Evolutionary conservation across 2,888 invertebrate species (phyloP).

Genomic region (Zygogramma bicolorata): DNA sequence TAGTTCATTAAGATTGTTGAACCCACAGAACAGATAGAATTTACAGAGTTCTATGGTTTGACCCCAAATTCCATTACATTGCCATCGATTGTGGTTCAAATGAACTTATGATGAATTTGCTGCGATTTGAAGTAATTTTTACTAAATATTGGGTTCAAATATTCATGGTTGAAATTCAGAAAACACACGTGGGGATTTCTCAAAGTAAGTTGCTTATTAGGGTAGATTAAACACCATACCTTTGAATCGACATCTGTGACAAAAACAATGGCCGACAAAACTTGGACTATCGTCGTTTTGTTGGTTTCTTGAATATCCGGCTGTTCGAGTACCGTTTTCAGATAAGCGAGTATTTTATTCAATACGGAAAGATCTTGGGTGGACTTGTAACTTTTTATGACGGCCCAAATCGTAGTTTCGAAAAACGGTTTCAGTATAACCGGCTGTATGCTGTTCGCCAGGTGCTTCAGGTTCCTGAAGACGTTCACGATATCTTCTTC

Average conservation of each 20-base stretch:
- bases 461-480: constrained; percentile 69
- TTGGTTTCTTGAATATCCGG: constrained; percentile 73
- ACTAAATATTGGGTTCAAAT: no score
- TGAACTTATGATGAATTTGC: no score
- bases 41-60: no score
- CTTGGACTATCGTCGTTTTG: constrained; percentile 64
- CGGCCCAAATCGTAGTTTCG: constrained; percentile 67
- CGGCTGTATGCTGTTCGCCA: constrained; percentile 73
- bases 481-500: constrained; percentile 67
- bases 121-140: no score
- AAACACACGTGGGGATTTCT: no score
- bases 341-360: constrained; percentile 46
- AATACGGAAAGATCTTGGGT: constrained; percentile 47
- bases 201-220: no score
- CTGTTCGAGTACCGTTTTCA: constrained; percentile 67
- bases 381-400: constrained; percentile 58
- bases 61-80: no score
- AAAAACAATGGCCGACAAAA: constrained; percentile 50
- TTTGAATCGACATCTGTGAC: constrained; percentile 40
- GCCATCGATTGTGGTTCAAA: no score
- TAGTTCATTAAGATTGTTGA: no score
- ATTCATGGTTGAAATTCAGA: no score
- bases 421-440: constrained; percentile 70
- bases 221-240: no score
- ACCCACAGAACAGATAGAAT: no score